Conservation (phyloP, 2,797 vertebrate species). For the Salarias fasciatus region DNA sequence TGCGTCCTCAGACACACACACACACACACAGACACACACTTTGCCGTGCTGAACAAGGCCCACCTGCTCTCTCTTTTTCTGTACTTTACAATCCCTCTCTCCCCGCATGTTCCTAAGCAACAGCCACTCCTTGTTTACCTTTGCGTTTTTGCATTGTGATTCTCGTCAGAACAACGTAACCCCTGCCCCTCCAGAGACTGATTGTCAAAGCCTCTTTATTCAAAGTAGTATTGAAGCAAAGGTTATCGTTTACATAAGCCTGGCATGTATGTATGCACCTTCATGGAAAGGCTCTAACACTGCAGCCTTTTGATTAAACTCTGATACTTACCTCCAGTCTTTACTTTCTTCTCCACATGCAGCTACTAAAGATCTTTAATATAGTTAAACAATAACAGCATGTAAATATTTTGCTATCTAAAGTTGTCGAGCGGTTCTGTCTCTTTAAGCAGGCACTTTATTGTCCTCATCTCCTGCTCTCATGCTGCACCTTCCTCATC, state of each 20-base stretch:
- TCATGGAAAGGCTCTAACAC: background rate
- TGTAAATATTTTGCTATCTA: conserved; percentile 44
- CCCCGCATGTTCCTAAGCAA: conserved; percentile 78
- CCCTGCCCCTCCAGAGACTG: conserved; percentile 42
- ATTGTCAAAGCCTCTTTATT: conserved; percentile 54
- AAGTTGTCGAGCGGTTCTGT: conserved; percentile 14
- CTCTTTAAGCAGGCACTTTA: conserved; percentile 59
- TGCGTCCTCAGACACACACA: background rate
- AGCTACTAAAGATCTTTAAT: conserved; percentile 28
- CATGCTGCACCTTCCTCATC: conserved; percentile 64
- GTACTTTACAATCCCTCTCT: conserved; percentile 69
- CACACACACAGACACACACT: conserved; percentile 30
- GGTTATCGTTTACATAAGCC: conserved; percentile 1
- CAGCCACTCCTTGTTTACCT: conserved; percentile 84
- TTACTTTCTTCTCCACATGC: background rate
- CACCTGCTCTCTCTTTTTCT: conserved; percentile 43
- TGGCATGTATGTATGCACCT: conserved; percentile 1
- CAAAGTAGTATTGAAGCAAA: conserved; percentile 42
- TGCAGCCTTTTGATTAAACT: conserved; percentile 16
- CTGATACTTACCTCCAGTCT: background rate
- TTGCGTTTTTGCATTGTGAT: conserved; percentile 80
- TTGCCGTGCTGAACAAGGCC: conserved; percentile 45
- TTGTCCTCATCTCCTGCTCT: conserved; percentile 56
- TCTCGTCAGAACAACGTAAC: conserved; percentile 67
- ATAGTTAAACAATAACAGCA: conserved; percentile 43